phyloP scores from a whole-genome alignment of 92 coral and sea anemone species.

The Parazoanthus atlanticus region DNA sequence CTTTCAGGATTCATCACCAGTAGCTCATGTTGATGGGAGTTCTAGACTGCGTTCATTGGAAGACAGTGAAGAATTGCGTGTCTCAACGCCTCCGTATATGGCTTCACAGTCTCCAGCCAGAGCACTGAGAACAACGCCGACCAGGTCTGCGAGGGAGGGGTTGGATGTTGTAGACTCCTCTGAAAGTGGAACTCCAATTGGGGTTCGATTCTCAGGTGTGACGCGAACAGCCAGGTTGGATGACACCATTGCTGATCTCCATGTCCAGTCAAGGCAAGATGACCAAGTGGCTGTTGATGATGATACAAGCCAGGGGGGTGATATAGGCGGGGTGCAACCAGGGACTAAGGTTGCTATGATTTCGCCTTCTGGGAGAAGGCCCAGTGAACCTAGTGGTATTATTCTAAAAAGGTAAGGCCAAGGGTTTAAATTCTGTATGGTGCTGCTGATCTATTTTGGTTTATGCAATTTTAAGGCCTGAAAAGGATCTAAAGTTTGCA shows the following conservation, averaged over 20 bases:
- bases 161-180: conserved; percentile 19
- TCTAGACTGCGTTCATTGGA: conserved; percentile 51
- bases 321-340: conserved; percentile 7
- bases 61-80: conserved; percentile 56
- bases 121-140: conserved; percentile 46
- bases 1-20: conserved; percentile 62
- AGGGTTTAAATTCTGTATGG: neutral
- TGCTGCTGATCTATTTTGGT: too few species aligned
- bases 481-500: too few species aligned
- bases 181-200: conserved; percentile 70
- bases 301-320: conserved; percentile 16
- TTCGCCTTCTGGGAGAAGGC: conserved; percentile 33
- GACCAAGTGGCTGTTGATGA: conserved; percentile 20
- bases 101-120: conserved; percentile 61
- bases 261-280: conserved; percentile 47
- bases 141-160: conserved; percentile 32
- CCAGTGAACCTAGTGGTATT: conserved; percentile 63
- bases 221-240: conserved; percentile 32
- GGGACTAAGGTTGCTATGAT: conserved; percentile 13
- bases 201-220: conserved; percentile 73
- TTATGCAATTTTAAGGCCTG: too few species aligned
- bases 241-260: conserved; percentile 66
- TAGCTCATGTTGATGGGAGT: conserved; percentile 46
- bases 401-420: conserved; percentile 60
- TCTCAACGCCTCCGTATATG: conserved; percentile 45